Evolutionary conservation across 1,140 invertebrate genomes (phyloP), one percentile per base, ranked within the genome.

Genomic region (Drosophila murphyi): DNA sequence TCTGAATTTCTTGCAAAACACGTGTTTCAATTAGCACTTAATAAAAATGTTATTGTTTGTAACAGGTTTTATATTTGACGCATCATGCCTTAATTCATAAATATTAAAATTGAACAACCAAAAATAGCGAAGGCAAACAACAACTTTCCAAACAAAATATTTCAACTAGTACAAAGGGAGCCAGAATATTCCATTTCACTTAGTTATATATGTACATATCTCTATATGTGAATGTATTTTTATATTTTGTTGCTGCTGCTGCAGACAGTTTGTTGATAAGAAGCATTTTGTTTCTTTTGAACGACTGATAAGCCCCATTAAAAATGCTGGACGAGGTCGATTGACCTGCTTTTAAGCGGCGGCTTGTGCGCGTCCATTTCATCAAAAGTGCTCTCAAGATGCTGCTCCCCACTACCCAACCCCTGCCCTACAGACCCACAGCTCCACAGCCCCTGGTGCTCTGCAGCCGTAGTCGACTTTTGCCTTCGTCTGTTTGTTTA

Each of bases 341-440:
- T 76, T 76, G 73, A 76, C 73, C 73, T 61, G 68, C 68, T 72
- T 76, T 76, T 76, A 76, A 76, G 69, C 55, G 69, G 39, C 50
- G 35, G 43, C 69, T 72, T 72, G 73, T 63, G 72, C 34, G 43
- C 67, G 60, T 64, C 47, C 67, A 67, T 60, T 64, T 39, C 65
- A 63, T 59, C 59, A 57, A 64, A 64, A 71, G 59, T 59, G 69
- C 60, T 50, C 47, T 50, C 41, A 20, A 54, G 41, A 48, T 63
- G 34, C 51, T 31, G 37, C 37, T 12, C 50, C 6, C 56, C 56
- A 20, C 1, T 32, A 45, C 8, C 39, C n/a, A 20, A 20, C 20
- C 20, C 20, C 20, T 20, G 20, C 1, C 20, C 20, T 20, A 20
- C 20, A 20, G 20, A 0, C 0, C 20, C 20, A 20, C 20, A 20